These are phyloP conservation scores for Drosophila aldrichi DNA, from an alignment of 2,888 invertebrate species.

Conservation along the genomic window DNA sequence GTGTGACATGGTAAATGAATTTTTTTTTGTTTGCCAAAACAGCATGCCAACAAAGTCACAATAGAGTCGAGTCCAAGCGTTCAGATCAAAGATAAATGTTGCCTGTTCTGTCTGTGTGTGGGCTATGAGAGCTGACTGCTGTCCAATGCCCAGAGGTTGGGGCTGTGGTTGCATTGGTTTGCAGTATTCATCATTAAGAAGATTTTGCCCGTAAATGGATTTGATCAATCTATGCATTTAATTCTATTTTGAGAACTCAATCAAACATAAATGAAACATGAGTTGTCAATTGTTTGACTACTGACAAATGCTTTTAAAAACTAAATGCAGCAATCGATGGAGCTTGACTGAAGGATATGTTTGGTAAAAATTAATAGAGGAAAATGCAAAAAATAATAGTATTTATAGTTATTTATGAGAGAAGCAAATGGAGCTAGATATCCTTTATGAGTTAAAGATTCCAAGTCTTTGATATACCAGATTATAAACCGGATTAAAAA, in stretches of 20 bases:
- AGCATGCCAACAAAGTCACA: slow-evolving; percentile 35
- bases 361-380: neutral
- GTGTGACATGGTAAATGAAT: slow-evolving; percentile 34
- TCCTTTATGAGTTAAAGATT: no score
- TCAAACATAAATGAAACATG: neutral
- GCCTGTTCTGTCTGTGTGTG: slow-evolving; percentile 2
- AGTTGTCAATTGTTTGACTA: neutral
- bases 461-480: no score
- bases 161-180: neutral
- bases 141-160: slow-evolving; percentile 5
- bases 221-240: neutral
- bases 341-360: neutral
- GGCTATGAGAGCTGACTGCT: slow-evolving; percentile 13
- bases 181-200: neutral
- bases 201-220: slow-evolving; percentile 16
- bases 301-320: neutral
- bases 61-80: slow-evolving; percentile 1
- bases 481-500: no score
- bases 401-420: no score
- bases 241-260: neutral
- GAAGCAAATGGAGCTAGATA: no score
- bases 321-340: neutral
- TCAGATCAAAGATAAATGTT: slow-evolving; percentile 42
- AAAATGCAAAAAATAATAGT: neutral
- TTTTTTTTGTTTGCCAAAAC: slow-evolving; percentile 27